Conservation (phyloP, 2,113 vertebrate genomes). For the Xenopus tropicalis region UCB_Xtro_10.0 CM004449.2:75029001-75029500, state of each 20-base stretch:
- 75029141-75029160: background rate
- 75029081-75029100: background rate
- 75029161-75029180: slow-evolving; percentile 9
- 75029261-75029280: background rate
- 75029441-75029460: background rate
- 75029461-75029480: background rate
- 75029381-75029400: background rate
- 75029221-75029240: background rate
- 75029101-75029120: background rate
- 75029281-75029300: slow-evolving; percentile 4
- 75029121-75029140: background rate
- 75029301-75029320: slow-evolving; percentile 7
- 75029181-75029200: background rate
- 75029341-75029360: slow-evolving; percentile 1
- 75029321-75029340: background rate
- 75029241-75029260: background rate
- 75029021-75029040: background rate
- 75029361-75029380: background rate
- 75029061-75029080: background rate
- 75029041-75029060: background rate
- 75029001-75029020: background rate
- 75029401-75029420: background rate
- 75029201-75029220: background rate
- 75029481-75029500: background rate
- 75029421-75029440: slow-evolving; percentile 1